Evolutionary conservation across 1,140 invertebrate species (phyloP).

Genomic region (Zelostemma sp.): DNA sequence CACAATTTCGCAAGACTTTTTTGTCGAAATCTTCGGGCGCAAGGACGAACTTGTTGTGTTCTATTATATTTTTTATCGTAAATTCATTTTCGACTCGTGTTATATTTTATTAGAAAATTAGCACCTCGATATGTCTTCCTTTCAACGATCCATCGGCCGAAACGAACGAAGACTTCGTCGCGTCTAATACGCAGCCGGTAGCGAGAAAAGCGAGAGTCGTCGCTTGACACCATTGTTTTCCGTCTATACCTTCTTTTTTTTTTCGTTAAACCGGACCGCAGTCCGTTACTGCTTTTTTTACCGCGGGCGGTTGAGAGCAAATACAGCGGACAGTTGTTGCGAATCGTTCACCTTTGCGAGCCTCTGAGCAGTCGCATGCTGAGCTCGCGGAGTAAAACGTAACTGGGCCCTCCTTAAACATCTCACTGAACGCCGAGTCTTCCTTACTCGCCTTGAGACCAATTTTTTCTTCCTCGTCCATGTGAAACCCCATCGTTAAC

Average conservation of each 20-base stretch:
- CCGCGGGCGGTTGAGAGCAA: neutral
- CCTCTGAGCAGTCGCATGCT: neutral
- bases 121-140: too few species aligned
- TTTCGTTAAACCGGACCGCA: neutral
- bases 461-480: slow-evolving; percentile 5
- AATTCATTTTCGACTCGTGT: too few species aligned
- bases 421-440: neutral
- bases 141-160: too few species aligned
- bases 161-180: too few species aligned
- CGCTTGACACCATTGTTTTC: neutral
- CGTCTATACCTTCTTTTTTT: neutral
- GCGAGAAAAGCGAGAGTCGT: neutral
- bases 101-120: too few species aligned
- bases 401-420: slow-evolving; percentile 3
- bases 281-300: neutral
- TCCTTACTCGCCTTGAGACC: slow-evolving; percentile 6
- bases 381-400: neutral
- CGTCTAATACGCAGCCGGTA: too few species aligned
- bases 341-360: neutral
- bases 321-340: neutral
- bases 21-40: too few species aligned
- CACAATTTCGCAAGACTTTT: too few species aligned
- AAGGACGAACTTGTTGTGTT: too few species aligned
- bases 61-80: too few species aligned
- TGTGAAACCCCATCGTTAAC: slow-evolving; percentile 9